Evolutionary conservation across 2,797 vertebrate genomes (phyloP).

Genomic region (Poeciliopsis presidionis): DNA sequence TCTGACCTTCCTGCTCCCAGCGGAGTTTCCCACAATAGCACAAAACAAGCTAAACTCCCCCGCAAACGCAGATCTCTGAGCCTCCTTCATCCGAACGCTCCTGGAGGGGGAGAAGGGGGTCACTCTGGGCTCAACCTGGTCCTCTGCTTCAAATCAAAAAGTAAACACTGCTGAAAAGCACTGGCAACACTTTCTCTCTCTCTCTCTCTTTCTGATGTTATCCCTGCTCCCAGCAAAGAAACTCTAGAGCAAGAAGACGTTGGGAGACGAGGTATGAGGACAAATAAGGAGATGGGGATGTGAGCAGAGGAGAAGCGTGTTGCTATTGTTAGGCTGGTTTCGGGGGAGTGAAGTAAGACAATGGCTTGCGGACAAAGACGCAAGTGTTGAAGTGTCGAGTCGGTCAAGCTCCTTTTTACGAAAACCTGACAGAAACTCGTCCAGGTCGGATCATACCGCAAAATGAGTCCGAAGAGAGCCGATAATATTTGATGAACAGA

Average conservation of each 20-base stretch:
- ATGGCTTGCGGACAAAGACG: slow-evolving; percentile 48
- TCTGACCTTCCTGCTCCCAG: slow-evolving; percentile 43
- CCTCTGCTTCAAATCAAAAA: slow-evolving; percentile 59
- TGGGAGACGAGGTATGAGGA: slow-evolving; percentile 32
- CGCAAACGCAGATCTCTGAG: slow-evolving; percentile 59
- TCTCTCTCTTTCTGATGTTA: slow-evolving; percentile 33
- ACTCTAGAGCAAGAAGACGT: slow-evolving; percentile 35
- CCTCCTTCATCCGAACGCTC: slow-evolving; percentile 46
- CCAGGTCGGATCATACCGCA: slow-evolving; percentile 20
- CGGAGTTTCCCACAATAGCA: slow-evolving; percentile 43
- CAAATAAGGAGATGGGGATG: slow-evolving; percentile 43
- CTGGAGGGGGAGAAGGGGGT: slow-evolving; percentile 41
- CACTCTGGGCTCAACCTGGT: slow-evolving; percentile 61
- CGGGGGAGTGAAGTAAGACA: slow-evolving; percentile 48
- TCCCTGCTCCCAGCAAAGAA: slow-evolving; percentile 51
- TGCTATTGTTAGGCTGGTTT: slow-evolving; percentile 53
- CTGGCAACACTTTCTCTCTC: slow-evolving; percentile 33
- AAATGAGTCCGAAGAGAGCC: slow-evolving; percentile 9
- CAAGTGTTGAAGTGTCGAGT: slow-evolving; percentile 18
- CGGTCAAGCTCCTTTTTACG: slow-evolving; percentile 2
- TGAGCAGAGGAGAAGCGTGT: slow-evolving; percentile 43
- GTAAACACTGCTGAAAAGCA: slow-evolving; percentile 50
- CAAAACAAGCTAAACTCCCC: slow-evolving; percentile 44
- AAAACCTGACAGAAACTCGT: slow-evolving; percentile 18
- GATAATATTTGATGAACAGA: slow-evolving; percentile 11